phyloP scores from a whole-genome alignment of 2,888 invertebrate genomes.

The Scaptomyza flava region DNA sequence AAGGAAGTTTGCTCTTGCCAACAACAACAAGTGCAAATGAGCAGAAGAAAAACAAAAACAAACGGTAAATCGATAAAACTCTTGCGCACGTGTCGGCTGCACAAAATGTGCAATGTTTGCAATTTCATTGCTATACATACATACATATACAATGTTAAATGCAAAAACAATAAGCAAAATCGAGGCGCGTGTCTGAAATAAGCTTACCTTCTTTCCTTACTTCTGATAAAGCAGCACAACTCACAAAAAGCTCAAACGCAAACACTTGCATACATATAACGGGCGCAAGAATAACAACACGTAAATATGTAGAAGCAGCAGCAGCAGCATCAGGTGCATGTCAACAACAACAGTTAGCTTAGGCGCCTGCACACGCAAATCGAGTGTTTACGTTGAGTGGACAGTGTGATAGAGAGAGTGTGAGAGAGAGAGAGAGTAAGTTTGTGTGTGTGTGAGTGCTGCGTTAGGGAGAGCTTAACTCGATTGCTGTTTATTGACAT shows the following conservation, averaged over 20 bases:
- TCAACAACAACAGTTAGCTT: conserved; percentile 31
- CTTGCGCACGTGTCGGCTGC: conserved; percentile 45
- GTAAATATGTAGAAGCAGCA: neutral
- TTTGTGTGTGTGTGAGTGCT: neutral
- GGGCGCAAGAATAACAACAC: conserved; percentile 11
- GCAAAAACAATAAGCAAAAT: conserved; percentile 13
- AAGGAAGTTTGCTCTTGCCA: conserved; percentile 31
- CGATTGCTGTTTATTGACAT: conserved; percentile 26
- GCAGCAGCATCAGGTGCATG: conserved; percentile 47
- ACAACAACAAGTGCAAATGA: conserved; percentile 13
- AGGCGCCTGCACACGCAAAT: conserved; percentile 10
- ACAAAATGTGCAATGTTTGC: conserved; percentile 33
- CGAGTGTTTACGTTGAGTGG: conserved; percentile 1
- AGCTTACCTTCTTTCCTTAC: conserved; percentile 17
- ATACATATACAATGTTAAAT: conserved; percentile 15
- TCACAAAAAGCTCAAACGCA: neutral
- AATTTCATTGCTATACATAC: conserved; percentile 8
- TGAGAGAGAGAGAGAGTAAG: neutral
- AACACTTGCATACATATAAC: conserved; percentile 13
- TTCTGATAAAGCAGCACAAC: conserved; percentile 35
- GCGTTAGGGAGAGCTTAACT: neutral
- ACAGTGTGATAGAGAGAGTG: neutral
- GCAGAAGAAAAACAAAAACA: conserved; percentile 9
- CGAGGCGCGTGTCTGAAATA: conserved; percentile 54
- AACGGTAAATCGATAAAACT: conserved; percentile 58